Evolutionary conservation across 2,797 vertebrate species (phyloP).

Genomic region (Alosa sapidissima): DNA sequence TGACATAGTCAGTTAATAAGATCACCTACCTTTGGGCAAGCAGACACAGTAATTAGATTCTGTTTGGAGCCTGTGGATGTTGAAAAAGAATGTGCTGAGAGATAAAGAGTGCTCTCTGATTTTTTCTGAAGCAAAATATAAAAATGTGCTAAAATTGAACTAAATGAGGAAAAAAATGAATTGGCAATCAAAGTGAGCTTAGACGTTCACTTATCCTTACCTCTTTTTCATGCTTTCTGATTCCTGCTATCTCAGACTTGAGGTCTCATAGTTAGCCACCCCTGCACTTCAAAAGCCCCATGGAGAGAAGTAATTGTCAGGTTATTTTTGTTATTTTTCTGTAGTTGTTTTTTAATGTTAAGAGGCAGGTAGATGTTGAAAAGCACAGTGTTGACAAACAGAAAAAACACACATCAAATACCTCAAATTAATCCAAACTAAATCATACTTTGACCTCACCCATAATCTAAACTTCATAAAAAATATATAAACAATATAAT

Average conservation of each 20-base stretch:
- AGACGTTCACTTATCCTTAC: constrained; percentile 7
- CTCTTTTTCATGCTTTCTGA: constrained; percentile 8
- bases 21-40: constrained; percentile 60
- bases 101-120: constrained; percentile 52
- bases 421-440: background rate
- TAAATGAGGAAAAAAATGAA: constrained; percentile 16
- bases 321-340: background rate
- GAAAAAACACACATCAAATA: background rate
- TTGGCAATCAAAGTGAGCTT: constrained; percentile 17
- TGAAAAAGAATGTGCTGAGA: constrained; percentile 39
- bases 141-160: constrained; percentile 27
- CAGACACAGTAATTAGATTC: constrained; percentile 59
- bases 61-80: constrained; percentile 48
- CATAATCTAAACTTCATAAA: background rate
- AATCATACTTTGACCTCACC: background rate
- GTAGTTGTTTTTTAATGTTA: background rate
- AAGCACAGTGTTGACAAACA: background rate
- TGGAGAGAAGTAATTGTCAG: background rate
- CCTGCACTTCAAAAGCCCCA: background rate
- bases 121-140: constrained; percentile 40
- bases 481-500: too few species aligned
- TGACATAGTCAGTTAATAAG: constrained; percentile 64
- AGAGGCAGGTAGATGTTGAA: background rate
- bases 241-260: constrained; percentile 10
- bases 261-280: background rate